phyloP scores from a whole-genome alignment of 2,888 invertebrate species.

The Microplitis manilae region DNA sequence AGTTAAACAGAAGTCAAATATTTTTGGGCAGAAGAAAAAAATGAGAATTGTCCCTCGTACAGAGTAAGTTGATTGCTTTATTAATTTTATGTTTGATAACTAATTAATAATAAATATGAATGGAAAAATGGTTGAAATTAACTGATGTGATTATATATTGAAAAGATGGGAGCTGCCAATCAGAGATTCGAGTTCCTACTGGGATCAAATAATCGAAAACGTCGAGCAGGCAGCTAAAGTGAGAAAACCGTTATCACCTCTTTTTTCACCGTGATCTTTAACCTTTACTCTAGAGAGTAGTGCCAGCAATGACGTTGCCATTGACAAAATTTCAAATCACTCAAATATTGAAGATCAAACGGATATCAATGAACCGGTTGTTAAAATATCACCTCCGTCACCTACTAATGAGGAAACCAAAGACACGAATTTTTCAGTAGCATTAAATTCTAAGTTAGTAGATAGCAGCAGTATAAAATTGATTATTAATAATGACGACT shows the following conservation, averaged over 20 bases:
- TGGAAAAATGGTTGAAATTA: not conserved
- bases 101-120: not conserved
- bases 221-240: constrained; percentile 59
- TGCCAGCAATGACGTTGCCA: constrained; percentile 29
- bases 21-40: constrained; percentile 29
- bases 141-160: not conserved
- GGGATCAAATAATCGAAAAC: constrained; percentile 57
- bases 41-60: constrained; percentile 41
- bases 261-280: constrained; percentile 42
- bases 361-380: constrained; percentile 43
- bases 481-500: not conserved
- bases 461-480: not conserved
- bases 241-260: constrained; percentile 54
- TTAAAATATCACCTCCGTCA: constrained; percentile 46
- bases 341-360: constrained; percentile 10
- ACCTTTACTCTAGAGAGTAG: constrained; percentile 38
- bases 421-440: not conserved
- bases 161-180: constrained; percentile 59
- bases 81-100: not conserved
- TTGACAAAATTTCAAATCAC: constrained; percentile 29
- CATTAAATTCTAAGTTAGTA: not conserved
- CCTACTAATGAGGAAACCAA: constrained; percentile 28
- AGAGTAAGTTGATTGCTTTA: constrained; percentile 36
- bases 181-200: constrained; percentile 55
- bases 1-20: constrained; percentile 23